Base-by-base conservation (phyloP, 2,888 invertebrate species). In the Epinotia nisella region DNA sequence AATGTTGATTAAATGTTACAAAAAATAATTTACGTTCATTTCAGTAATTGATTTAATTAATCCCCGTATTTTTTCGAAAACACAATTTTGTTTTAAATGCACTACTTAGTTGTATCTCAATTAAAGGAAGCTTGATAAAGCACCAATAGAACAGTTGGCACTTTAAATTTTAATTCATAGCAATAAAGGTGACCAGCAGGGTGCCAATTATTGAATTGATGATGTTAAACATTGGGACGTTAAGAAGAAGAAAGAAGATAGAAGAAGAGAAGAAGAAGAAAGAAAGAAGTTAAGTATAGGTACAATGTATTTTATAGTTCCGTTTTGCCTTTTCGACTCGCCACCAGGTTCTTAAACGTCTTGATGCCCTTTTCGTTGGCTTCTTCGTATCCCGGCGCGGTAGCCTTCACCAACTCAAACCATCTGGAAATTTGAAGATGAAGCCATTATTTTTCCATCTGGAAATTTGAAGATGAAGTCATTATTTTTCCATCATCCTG, bases 291-390 rank as follows among this genome's bases (percentile, higher is more conserved):
- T n/a, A n/a, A n/a, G n/a, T n/a, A n/a, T n/a, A n/a, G n/a, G n/a
- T n/a, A n/a, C n/a, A n/a, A n/a, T n/a, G 15, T 2, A 11, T 11
- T 29, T 73, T 59, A 69, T 19, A 69, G 62, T 41, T 73, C 73
- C 19, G 49, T 24, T 59, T 64, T 69, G 9, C n/a, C 45, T 17
- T 56, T 68, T 15, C 17, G 4, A 11, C 13, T 64, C 15, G 56
- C 45, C 5, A 90, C 90, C 49, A 93, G 86, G 0, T 82, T 88
- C 82, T 94, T 95, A 89, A 95, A 95, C 19, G 94, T 94, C 60
- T 92, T 90, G 67, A 94, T 83, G 9, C 95, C 95, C 68, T 93
- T 91, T 87, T 94, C 92, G 83, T 95, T 95, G 75, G 95, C 92
- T 71, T 95, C 94, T 81, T 92, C 89, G 86, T 94, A 93, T 24